A percentile compares a stretch with the other conserved stretches of the same genome.
Evolutionary conservation across 2,113 vertebrate genomes (phyloP).

Genomic region (Tylochromis polylepis): DNA sequence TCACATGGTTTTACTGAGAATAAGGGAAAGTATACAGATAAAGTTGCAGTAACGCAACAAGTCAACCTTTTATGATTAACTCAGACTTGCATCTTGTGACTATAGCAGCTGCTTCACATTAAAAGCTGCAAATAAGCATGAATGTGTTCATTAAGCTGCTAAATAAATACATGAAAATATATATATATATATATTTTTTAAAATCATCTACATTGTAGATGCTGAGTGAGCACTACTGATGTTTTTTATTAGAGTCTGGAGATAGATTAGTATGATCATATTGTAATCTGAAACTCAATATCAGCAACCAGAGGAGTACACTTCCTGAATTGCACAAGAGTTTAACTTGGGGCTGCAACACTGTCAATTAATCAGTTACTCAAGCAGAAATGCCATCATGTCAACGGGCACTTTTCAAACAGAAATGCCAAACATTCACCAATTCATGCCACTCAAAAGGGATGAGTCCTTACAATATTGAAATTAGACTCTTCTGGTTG

Average conservation of each 20-base stretch:
- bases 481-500: background rate
- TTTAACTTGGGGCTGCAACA: background rate
- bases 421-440: background rate
- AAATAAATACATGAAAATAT: background rate
- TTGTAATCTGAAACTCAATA: background rate
- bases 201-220: background rate
- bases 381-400: background rate
- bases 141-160: background rate
- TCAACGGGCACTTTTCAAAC: background rate
- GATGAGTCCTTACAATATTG: background rate
- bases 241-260: background rate
- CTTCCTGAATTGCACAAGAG: background rate
- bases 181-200: too few relatives aligned
- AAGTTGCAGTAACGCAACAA: background rate
- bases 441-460: background rate
- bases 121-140: background rate
- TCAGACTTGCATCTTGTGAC: background rate
- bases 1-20: background rate
- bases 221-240: background rate
- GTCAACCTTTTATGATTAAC: background rate
- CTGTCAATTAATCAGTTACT: background rate
- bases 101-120: background rate
- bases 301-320: background rate
- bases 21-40: background rate
- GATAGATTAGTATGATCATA: background rate